Conservation (phyloP, 2,113 vertebrate species). For the Chionomys nivalis region DNA sequence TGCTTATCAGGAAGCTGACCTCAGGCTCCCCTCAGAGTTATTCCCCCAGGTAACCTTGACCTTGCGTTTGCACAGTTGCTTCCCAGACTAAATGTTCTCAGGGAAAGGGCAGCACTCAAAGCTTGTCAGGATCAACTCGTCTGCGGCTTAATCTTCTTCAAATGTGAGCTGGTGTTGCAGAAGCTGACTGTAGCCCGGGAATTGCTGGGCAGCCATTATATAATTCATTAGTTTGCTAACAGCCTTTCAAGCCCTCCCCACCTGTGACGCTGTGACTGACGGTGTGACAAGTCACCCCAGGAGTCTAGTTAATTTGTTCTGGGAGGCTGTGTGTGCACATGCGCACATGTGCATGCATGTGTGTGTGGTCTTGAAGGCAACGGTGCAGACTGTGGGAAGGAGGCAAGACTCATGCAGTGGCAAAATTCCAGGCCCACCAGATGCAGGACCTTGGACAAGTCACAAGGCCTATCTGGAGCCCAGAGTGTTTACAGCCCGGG, state of each 20-base stretch:
- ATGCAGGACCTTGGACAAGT: neutral
- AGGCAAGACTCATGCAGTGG: neutral
- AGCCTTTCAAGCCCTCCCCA: conserved; percentile 36
- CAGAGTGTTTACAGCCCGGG: neutral
- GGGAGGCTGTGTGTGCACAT: neutral
- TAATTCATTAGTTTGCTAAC: conserved; percentile 65
- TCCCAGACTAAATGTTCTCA: neutral
- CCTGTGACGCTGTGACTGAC: conserved; percentile 16
- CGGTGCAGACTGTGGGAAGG: neutral
- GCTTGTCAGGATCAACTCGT: neutral
- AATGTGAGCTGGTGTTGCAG: neutral
- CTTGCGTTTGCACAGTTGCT: neutral
- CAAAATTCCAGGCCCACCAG: neutral
- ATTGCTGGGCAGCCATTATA: conserved; percentile 5
- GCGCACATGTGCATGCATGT: rapidly evolving
- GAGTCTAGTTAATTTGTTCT: conserved; percentile 42
- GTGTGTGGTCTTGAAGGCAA: neutral
- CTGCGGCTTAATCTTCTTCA: neutral
- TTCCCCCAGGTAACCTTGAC: neutral
- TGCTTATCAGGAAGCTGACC: neutral
- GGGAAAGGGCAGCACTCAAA: neutral
- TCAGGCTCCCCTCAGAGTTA: neutral
- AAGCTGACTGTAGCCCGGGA: conserved; percentile 9
- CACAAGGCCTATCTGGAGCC: neutral
- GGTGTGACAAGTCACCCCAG: conserved; percentile 30